Percentiles rank a stretch among this genome's conserved stretches.
These are phyloP conservation scores for Serrognathus titanus DNA, from an alignment of 2,888 invertebrate genomes.

Conservation along the genomic window DNA sequence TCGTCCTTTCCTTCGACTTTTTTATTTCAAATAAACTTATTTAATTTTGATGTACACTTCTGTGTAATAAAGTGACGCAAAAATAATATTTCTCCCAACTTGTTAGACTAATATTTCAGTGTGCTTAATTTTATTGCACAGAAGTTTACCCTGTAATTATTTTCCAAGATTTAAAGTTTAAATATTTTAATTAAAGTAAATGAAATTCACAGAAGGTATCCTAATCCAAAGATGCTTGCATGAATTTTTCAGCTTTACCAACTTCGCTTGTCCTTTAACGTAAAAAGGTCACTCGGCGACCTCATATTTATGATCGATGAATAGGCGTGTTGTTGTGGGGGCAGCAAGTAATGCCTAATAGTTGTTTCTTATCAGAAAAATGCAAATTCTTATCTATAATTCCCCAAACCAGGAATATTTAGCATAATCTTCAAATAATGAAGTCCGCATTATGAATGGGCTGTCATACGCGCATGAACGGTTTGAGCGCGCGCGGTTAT, in stretches of 20 bases:
- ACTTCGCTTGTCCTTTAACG: conserved; percentile 8
- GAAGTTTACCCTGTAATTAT: no score
- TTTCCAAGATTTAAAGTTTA: no score
- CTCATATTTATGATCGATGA: conserved; percentile 34
- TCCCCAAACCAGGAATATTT: conserved; percentile 38
- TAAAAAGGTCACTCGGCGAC: conserved; percentile 24
- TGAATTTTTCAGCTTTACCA: neutral
- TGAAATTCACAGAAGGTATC: neutral
- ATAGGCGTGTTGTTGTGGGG: conserved; percentile 23
- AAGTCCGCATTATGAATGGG: conserved; percentile 44
- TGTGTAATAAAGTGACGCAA: no score
- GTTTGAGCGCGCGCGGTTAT: conserved; percentile 30
- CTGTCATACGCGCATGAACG: conserved; percentile 40
- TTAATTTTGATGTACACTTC: no score
- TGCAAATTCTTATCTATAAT: conserved; percentile 42
- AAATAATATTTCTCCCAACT: no score
- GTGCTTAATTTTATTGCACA: no score
- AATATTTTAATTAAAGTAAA: no score
- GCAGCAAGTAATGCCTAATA: conserved; percentile 36
- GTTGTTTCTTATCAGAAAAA: conserved; percentile 39
- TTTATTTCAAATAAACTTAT: no score
- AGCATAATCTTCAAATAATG: conserved; percentile 45
- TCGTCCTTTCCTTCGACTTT: no score
- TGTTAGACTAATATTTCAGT: no score
- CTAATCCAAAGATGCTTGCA: neutral